These are phyloP conservation scores for Nibea coibor DNA, from an alignment of 2,113 vertebrate species.

Conservation along the genomic window DNA sequence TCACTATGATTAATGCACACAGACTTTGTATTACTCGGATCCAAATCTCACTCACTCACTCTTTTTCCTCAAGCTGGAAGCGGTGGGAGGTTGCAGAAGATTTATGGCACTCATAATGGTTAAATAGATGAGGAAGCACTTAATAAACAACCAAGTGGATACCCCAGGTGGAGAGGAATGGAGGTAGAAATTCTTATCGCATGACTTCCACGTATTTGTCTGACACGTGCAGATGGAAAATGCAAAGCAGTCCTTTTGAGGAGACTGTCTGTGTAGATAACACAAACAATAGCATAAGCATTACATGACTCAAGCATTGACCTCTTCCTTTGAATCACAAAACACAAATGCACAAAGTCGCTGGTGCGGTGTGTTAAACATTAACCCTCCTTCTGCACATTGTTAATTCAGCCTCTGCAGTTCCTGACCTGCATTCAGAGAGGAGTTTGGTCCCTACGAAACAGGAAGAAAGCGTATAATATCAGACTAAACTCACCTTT, in stretches of 20 bases:
- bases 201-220: conserved; percentile 8
- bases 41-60: neutral
- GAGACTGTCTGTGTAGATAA: conserved; percentile 3
- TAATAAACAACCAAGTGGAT: conserved; percentile 48
- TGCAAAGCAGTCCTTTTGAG: conserved; percentile 28
- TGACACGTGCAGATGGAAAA: neutral
- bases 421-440: neutral
- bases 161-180: conserved; percentile 31
- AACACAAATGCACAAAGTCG: conserved; percentile 12
- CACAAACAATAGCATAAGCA: neutral
- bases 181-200: neutral
- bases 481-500: neutral
- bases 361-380: conserved; percentile 20
- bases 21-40: conserved; percentile 3
- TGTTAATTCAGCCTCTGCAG: no score
- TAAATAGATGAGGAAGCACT: conserved; percentile 39
- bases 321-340: neutral
- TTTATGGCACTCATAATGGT: neutral
- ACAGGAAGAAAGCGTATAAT: neutral
- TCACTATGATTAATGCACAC: conserved; percentile 20
- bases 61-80: neutral
- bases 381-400: neutral
- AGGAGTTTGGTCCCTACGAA: neutral
- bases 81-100: neutral
- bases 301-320: neutral